Evolutionary conservation across 2,888 invertebrate species (phyloP).

Genomic region (Neuroscelio doddi): DNA sequence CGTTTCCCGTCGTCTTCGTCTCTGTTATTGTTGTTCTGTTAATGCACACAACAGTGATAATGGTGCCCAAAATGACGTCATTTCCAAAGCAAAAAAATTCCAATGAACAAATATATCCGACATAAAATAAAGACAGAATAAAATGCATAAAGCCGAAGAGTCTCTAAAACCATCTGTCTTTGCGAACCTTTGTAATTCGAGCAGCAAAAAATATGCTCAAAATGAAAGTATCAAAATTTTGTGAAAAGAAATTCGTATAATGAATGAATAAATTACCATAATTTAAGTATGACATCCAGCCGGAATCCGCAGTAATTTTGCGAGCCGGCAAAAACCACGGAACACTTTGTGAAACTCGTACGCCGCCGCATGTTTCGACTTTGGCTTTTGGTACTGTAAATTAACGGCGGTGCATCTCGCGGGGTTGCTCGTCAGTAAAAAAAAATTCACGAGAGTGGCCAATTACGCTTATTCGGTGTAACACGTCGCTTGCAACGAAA

Average conservation of each 20-base stretch:
- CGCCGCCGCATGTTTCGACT: conserved; percentile 23
- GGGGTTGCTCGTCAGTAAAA: not conserved
- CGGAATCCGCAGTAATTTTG: conserved; percentile 27
- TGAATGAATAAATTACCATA: conserved; percentile 43
- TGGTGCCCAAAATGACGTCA: too few species aligned
- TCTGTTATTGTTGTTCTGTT: not conserved
- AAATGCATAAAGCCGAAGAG: too few species aligned
- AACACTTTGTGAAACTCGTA: conserved; percentile 29
- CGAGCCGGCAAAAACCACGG: conserved; percentile 21
- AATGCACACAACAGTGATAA: too few species aligned
- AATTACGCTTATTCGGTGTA: conserved; percentile 37
- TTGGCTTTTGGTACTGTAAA: conserved; percentile 29
- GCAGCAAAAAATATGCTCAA: conserved; percentile 21
- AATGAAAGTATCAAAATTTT: conserved; percentile 36
- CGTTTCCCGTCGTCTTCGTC: conserved; percentile 17
- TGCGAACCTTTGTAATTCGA: not conserved
- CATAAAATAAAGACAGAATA: too few species aligned
- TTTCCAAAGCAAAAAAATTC: too few species aligned
- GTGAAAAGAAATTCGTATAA: conserved; percentile 41
- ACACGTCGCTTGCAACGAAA: conserved; percentile 38
- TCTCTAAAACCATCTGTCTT: not conserved
- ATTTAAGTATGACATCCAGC: conserved; percentile 24
- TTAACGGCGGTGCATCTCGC: conserved; percentile 30
- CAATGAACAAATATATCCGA: too few species aligned
- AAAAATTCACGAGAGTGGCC: conserved; percentile 22